Conservation (phyloP, 2,888 invertebrate species). For the Ptilodon capucinus region DNA sequence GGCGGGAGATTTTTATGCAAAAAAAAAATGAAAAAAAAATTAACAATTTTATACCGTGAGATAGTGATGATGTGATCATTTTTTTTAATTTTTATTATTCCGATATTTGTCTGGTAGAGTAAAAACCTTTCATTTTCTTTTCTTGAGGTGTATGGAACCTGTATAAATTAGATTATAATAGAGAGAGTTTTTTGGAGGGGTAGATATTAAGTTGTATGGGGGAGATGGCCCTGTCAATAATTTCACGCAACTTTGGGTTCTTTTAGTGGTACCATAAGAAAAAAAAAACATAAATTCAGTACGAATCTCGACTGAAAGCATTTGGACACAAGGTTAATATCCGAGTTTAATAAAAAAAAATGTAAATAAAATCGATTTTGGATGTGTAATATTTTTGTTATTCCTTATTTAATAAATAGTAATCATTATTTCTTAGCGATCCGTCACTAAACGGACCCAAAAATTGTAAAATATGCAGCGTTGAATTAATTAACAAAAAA, state of each 20-base stretch:
- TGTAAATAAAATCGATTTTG: constrained; percentile 70
- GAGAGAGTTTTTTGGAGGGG: constrained; percentile 64
- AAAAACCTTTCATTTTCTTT: constrained; percentile 53
- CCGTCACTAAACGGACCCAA: constrained; percentile 63
- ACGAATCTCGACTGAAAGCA: constrained; percentile 59
- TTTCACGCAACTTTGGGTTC: constrained; percentile 66
- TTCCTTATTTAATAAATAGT: constrained; percentile 1
- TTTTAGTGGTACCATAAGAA: constrained; percentile 56
- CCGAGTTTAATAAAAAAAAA: constrained; percentile 27
- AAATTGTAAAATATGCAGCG: constrained; percentile 63
- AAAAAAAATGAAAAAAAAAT: constrained; percentile 19
- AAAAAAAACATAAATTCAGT: constrained; percentile 32
- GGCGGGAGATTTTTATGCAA: constrained; percentile 41
- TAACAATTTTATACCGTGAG: constrained; percentile 56
- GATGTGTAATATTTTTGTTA: constrained; percentile 13
- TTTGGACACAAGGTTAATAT: constrained; percentile 13
- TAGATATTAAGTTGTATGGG: constrained; percentile 61
- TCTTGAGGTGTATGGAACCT: constrained; percentile 76
- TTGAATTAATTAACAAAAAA: constrained; percentile 50
- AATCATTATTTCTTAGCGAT: constrained; percentile 37
- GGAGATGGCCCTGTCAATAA: constrained; percentile 56
- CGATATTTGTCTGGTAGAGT: constrained; percentile 60
- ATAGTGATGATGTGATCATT: constrained; percentile 47
- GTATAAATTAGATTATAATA: constrained; percentile 78
- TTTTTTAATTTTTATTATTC: constrained; percentile 49